phyloP scores from a whole-genome alignment of 2,797 vertebrate genomes.

The Sebastes miniatus region DNA sequence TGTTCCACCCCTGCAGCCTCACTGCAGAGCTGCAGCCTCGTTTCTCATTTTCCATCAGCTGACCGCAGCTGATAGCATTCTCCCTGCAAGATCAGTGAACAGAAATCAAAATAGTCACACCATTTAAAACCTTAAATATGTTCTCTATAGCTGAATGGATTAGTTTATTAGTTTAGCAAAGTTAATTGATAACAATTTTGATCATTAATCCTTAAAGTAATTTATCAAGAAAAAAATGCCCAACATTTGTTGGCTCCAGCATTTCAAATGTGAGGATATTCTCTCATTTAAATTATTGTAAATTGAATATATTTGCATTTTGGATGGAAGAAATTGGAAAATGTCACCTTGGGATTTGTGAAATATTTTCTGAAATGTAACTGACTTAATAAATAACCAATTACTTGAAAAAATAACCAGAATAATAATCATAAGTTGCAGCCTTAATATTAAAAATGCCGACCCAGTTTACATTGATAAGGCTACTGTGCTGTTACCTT shows the following conservation, averaged over 20 bases:
- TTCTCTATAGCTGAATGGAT: background rate
- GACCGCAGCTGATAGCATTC: background rate
- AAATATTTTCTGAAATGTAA: background rate
- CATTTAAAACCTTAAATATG: background rate
- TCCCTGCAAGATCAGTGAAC: slow-evolving; percentile 16
- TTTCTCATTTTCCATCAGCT: slow-evolving; percentile 25
- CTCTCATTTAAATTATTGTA: background rate
- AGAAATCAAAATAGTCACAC: background rate
- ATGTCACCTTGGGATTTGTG: background rate
- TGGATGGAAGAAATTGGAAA: background rate
- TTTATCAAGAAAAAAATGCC: background rate
- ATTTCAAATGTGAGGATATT: background rate
- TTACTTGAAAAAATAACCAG: background rate
- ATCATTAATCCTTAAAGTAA: background rate
- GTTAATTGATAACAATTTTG: background rate
- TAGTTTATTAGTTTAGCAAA: background rate
- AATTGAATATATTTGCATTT: background rate
- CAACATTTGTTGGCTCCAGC: background rate
- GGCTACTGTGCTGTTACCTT: background rate
- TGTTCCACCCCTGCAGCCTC: slow-evolving; percentile 20
- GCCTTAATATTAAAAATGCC: background rate
- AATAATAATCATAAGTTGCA: background rate
- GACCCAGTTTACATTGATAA: background rate
- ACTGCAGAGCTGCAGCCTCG: background rate
- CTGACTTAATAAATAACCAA: background rate